These are phyloP conservation scores for Marcusenius ussheri DNA, from an alignment of 2,113 vertebrate genomes.

Conservation along the genomic window DNA sequence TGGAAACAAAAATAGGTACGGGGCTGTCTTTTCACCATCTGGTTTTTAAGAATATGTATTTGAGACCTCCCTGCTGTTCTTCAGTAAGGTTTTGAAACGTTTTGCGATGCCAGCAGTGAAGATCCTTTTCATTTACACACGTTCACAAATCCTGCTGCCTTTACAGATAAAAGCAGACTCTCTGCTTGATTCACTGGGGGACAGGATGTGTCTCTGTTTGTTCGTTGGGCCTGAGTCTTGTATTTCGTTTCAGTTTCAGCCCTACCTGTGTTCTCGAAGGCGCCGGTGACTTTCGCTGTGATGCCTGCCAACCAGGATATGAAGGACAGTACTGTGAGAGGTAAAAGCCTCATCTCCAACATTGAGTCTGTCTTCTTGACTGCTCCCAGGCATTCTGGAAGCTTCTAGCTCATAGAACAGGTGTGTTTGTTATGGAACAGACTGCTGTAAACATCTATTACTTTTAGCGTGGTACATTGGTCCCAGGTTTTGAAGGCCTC, in stretches of 20 bases:
- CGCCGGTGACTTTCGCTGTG: slow-evolving; percentile 66
- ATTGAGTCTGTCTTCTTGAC: not conserved
- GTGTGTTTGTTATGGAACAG: not conserved
- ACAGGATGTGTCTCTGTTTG: not conserved
- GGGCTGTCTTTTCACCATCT: not conserved
- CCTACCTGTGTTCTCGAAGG: slow-evolving; percentile 73
- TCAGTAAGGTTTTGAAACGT: not conserved
- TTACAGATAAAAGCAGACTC: not conserved
- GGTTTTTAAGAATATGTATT: not conserved
- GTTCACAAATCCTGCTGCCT: not conserved
- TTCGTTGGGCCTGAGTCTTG: not conserved
- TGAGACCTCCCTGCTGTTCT: not conserved
- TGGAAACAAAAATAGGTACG: slow-evolving; percentile 67
- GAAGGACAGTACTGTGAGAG: slow-evolving; percentile 86
- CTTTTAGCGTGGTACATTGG: not conserved
- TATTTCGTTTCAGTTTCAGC: slow-evolving; percentile 71
- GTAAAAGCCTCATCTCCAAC: slow-evolving; percentile 44
- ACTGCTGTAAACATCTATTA: not conserved
- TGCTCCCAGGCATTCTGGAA: not conserved
- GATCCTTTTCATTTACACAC: not conserved
- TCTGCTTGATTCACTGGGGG: not conserved
- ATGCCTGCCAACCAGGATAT: slow-evolving; percentile 74
- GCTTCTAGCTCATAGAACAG: not conserved
- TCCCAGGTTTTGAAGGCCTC: not conserved
- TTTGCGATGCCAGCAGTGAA: not conserved